Evolutionary conservation across 2,113 vertebrate genomes (phyloP).

Genomic region (Amblyopsis rosae): DNA sequence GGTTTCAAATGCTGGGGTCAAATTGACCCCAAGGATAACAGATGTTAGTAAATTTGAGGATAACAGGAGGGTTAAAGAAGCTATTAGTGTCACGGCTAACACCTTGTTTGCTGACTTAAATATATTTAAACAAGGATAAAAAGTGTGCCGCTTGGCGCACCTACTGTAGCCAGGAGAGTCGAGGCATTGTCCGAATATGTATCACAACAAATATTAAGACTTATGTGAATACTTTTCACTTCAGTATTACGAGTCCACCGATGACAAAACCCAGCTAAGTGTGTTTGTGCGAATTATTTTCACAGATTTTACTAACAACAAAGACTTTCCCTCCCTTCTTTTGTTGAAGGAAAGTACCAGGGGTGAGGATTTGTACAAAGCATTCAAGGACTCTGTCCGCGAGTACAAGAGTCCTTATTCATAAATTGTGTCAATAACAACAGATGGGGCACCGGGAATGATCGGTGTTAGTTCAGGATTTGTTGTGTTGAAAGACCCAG

Average conservation of each 20-base stretch:
- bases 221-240: background rate
- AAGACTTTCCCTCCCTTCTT: background rate
- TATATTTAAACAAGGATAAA: background rate
- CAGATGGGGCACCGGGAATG: constrained; percentile 1
- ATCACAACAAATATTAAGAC: background rate
- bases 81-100: background rate
- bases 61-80: too few relatives aligned
- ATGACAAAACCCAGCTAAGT: background rate
- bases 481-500: background rate
- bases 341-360: constrained; percentile 1
- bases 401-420: constrained; percentile 2
- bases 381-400: constrained; percentile 5
- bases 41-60: too few relatives aligned
- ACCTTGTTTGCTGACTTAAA: background rate
- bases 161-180: background rate
- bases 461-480: constrained; percentile 9
- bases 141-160: background rate
- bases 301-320: background rate
- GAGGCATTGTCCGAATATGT: background rate
- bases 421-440: constrained; percentile 2
- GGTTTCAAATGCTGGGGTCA: too few relatives aligned
- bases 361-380: constrained; percentile 2
- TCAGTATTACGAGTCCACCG: background rate
- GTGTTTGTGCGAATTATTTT: constrained; percentile 5
- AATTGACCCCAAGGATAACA: too few relatives aligned